Conservation (phyloP, 1,140 invertebrate genomes). For the Eubasilissa regina region DNA sequence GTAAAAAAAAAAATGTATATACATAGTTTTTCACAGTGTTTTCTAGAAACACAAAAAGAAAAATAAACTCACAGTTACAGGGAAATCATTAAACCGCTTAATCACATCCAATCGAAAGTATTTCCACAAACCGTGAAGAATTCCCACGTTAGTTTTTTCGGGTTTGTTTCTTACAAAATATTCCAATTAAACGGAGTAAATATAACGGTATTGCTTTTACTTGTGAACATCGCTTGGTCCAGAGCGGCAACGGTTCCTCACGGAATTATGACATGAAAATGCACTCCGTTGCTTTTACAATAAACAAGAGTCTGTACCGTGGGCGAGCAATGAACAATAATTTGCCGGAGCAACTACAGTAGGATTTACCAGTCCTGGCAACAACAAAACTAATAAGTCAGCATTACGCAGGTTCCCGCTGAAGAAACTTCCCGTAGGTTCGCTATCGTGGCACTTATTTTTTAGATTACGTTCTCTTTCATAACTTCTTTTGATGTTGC, state of each 20-base stretch:
- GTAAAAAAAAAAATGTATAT: too few relatives aligned
- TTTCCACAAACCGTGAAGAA: too few relatives aligned
- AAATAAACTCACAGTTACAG: too few relatives aligned
- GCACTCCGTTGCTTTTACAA: constrained; percentile 37
- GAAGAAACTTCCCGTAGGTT: not conserved
- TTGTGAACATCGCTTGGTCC: constrained; percentile 10
- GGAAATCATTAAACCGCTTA: too few relatives aligned
- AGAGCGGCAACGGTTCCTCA: constrained; percentile 20
- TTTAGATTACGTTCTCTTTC: too few relatives aligned
- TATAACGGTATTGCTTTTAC: constrained; percentile 29
- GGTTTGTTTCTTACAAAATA: constrained; percentile 14
- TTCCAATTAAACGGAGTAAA: constrained; percentile 44
- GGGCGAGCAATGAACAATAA: constrained; percentile 46
- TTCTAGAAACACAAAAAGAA: too few relatives aligned
- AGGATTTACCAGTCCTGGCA: constrained; percentile 12
- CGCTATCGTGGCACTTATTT: too few relatives aligned
- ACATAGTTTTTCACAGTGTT: too few relatives aligned
- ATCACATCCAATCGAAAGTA: too few relatives aligned
- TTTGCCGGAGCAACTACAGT: constrained; percentile 38
- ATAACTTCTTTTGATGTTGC: too few relatives aligned
- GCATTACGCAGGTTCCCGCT: constrained; percentile 27
- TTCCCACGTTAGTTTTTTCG: not conserved
- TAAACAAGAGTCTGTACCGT: constrained; percentile 41
- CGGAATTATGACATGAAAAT: constrained; percentile 53
- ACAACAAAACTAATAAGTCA: constrained; percentile 30